Evolutionary conservation across 2,888 invertebrate genomes (phyloP), one percentile per base, ranked within the genome.

Genomic region (Drosophila nr. perissopoda): DNA sequence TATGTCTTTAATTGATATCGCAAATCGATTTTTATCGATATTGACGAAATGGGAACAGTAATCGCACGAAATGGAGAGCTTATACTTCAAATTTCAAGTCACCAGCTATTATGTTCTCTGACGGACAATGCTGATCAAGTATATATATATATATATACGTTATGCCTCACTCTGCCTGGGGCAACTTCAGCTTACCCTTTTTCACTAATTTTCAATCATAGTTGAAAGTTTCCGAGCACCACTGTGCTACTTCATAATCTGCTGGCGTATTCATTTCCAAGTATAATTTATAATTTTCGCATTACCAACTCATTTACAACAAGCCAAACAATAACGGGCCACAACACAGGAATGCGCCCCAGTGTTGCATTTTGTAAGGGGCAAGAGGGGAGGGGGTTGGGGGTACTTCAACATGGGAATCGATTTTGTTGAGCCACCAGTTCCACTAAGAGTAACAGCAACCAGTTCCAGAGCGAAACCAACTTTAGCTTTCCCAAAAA

Each of bases 341-440:
- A 16, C 1, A 34, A 25, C 25, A 36, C 54, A 36, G 54, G 54
- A 36, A 54, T 54, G 54, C 6, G 36, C 25, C 54, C 18, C 33
- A 33, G 8, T 27, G 25, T 46, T 46, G 46, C 46, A 46, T 46
- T 46, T 25, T 25, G 25, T 16, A 16, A 4, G 16, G 4, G 4
- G 1, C 0, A 4, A 4, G 2, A 16, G 46, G 4, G 2, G 7
- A 7, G 16, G 33, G 10, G 2, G 11, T 11, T 11, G 2, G 42
- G 21, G 16, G 16, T 25, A 16, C 4, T 7, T 64, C 63, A 58
- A 71, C 74, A 74, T 83, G 69, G 63, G 62, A 83, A 84, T 84
- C 84, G 84, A 84, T 84, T 75, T 84, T 84, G 67, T 66, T 67
- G 64, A 88, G 62, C 63, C 74, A 52, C 66, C 76, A 64, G 68